phyloP scores from a whole-genome alignment of 2,113 vertebrate genomes.

The Chloebia gouldiae region DNA sequence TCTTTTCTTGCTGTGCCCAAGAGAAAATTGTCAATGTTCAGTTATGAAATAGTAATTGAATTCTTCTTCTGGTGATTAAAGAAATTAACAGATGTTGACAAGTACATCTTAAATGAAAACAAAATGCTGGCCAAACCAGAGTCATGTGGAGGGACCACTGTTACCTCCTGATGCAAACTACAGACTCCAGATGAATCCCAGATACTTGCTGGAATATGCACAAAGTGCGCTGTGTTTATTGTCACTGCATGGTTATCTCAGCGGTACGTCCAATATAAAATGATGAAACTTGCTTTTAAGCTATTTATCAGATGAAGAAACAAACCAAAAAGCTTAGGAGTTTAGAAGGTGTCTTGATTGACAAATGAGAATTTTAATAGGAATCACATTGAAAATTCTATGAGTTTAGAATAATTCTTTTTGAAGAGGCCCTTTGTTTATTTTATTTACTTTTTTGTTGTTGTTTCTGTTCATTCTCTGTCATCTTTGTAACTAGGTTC shows the following conservation, averaged over 20 bases:
- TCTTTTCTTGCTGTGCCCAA: not conserved
- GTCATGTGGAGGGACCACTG: slow-evolving; percentile 21
- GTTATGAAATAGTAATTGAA: slow-evolving; percentile 58
- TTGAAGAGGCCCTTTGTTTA: not conserved
- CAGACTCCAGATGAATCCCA: slow-evolving; percentile 66
- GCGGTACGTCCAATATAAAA: slow-evolving; percentile 14
- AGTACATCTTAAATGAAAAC: slow-evolving; percentile 34
- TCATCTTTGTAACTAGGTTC: not conserved
- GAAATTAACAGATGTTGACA: slow-evolving; percentile 55
- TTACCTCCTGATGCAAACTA: slow-evolving; percentile 54
- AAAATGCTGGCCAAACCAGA: slow-evolving; percentile 41
- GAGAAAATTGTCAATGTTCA: slow-evolving; percentile 31
- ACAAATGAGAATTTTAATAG: slow-evolving; percentile 44
- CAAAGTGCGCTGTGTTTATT: slow-evolving; percentile 56
- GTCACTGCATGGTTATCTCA: slow-evolving; percentile 54
- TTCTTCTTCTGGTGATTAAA: slow-evolving; percentile 47
- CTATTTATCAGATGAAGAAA: slow-evolving; percentile 21
- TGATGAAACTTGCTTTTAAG: slow-evolving; percentile 41
- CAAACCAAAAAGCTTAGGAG: not conserved
- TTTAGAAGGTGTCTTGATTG: slow-evolving; percentile 4
- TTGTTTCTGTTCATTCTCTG: not conserved
- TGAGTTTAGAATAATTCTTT: not conserved
- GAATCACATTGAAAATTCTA: slow-evolving; percentile 23
- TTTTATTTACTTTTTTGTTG: not conserved
- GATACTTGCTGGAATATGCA: slow-evolving; percentile 25